A percentile compares a stretch with the other conserved stretches of the same genome.
These are phyloP conservation scores for Drosophila pallidifrons DNA, from an alignment of 1,140 invertebrate species.

Conservation along the genomic window DNA sequence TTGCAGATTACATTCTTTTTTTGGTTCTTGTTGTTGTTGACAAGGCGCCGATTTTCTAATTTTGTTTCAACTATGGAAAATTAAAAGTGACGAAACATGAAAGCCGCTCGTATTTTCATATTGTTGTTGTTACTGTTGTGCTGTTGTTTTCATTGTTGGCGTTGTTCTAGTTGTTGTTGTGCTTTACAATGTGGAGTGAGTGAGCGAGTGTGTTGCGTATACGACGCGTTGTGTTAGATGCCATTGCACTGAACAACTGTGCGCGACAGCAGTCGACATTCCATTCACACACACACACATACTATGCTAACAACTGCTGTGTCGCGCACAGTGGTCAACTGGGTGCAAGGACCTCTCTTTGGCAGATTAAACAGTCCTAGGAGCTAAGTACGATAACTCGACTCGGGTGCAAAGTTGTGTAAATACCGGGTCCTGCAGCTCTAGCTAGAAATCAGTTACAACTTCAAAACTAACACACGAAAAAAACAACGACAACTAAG, in stretches of 20 bases:
- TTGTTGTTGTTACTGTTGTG: slow-evolving; percentile 18
- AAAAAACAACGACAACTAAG: slow-evolving; percentile 37
- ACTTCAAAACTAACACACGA: not conserved
- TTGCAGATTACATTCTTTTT: slow-evolving; percentile 34
- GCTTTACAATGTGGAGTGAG: slow-evolving; percentile 10
- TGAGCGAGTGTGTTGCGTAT: slow-evolving; percentile 60
- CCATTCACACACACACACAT: not conserved
- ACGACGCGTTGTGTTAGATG: slow-evolving; percentile 59
- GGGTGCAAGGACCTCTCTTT: slow-evolving; percentile 65
- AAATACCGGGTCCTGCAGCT: slow-evolving; percentile 16
- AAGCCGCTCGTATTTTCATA: slow-evolving; percentile 48
- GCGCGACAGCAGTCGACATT: slow-evolving; percentile 12
- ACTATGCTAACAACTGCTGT: slow-evolving; percentile 12
- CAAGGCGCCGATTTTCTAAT: slow-evolving; percentile 58
- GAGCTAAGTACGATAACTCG: slow-evolving; percentile 39
- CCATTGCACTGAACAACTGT: slow-evolving; percentile 61
- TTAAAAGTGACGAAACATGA: slow-evolving; percentile 62
- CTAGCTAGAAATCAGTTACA: slow-evolving; percentile 6
- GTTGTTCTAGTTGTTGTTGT: slow-evolving; percentile 20
- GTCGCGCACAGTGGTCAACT: slow-evolving; percentile 42
- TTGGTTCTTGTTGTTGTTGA: slow-evolving; percentile 18
- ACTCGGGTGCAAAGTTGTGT: slow-evolving; percentile 3
- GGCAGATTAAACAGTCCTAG: slow-evolving; percentile 65
- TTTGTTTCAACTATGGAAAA: slow-evolving; percentile 60
- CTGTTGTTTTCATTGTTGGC: slow-evolving; percentile 20